phyloP scores from a whole-genome alignment of 2,113 vertebrate species.

The Catharus fuscescens region DNA sequence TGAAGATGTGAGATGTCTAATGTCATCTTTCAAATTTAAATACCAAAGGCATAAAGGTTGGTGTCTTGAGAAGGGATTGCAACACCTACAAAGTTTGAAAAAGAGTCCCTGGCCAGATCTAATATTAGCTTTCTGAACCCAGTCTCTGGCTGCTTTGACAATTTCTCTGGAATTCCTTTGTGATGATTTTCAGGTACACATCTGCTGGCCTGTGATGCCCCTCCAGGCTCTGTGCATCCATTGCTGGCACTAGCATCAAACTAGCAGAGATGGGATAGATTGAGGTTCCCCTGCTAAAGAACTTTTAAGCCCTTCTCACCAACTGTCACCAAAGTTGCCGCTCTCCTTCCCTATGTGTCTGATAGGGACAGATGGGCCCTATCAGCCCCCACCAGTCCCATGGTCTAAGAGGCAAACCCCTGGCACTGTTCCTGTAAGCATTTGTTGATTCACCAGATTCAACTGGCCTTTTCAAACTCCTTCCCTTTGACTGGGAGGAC shows the following conservation, averaged over 20 bases:
- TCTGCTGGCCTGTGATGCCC: not conserved
- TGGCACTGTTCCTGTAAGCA: not conserved
- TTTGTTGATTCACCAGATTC: not conserved
- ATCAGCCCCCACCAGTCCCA: not conserved
- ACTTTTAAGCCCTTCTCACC: not conserved
- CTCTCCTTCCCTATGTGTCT: not conserved
- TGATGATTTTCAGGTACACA: not conserved
- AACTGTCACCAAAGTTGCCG: not conserved
- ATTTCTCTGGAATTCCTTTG: not conserved
- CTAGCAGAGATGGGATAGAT: not conserved
- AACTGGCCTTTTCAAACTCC: not conserved
- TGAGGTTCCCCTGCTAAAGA: not conserved
- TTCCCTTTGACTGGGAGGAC: not conserved
- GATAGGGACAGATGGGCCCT: not conserved
- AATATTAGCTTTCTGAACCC: not conserved
- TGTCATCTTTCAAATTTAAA: slow-evolving; percentile 18
- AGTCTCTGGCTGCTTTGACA: not conserved
- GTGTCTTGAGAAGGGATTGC: not conserved
- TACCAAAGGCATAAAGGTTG: not conserved
- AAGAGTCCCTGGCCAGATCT: not conserved
- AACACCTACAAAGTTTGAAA: not conserved
- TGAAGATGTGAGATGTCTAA: not conserved
- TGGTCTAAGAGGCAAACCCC: not conserved
- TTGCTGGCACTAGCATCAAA: not conserved
- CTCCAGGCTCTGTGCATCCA: not conserved